These are phyloP conservation scores for Hylomyscus alleni DNA, from an alignment of 2,797 vertebrate genomes.

Conservation along the genomic window DNA sequence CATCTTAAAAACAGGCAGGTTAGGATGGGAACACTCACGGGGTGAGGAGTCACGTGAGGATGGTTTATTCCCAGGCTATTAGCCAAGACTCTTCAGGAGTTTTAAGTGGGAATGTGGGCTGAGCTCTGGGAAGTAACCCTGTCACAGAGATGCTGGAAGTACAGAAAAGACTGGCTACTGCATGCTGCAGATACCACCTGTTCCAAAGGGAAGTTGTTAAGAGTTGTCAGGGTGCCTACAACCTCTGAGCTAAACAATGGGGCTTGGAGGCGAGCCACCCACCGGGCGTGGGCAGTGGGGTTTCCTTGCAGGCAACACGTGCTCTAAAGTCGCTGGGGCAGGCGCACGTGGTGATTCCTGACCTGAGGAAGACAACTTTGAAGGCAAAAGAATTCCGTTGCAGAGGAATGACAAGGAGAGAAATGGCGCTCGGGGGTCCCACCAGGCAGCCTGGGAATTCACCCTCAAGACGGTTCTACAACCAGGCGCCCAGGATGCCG, in stretches of 20 bases:
- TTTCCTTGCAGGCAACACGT: neutral
- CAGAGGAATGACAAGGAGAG: neutral
- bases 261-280: neutral
- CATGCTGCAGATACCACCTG: neutral
- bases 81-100: neutral
- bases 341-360: neutral
- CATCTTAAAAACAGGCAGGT: neutral
- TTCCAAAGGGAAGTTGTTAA: conserved; percentile 19
- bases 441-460: neutral
- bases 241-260: neutral
- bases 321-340: neutral
- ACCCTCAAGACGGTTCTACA: too few relatives aligned
- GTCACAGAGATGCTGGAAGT: neutral
- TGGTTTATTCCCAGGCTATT: neutral
- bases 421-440: neutral
- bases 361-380: neutral
- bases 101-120: neutral
- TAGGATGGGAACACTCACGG: too few relatives aligned
- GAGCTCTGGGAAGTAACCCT: neutral
- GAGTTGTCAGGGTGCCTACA: neutral
- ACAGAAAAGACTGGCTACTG: neutral
- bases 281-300: neutral
- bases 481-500: neutral
- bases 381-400: neutral
- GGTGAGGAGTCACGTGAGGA: neutral